These are phyloP conservation scores for Origma solitaria DNA, from an alignment of 2,113 vertebrate genomes.

Conservation along the genomic window DNA sequence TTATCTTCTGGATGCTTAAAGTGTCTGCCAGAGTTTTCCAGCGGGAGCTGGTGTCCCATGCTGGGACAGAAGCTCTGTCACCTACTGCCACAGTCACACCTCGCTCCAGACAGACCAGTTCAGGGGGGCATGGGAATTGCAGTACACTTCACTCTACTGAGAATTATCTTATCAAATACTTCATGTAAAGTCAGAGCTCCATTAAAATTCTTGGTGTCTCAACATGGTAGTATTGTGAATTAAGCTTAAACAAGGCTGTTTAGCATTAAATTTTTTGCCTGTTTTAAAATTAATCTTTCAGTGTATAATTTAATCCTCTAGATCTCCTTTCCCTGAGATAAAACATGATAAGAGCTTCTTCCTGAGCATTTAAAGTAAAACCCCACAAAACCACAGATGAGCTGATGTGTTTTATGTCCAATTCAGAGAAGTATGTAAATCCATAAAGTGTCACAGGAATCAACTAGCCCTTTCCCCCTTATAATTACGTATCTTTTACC, in stretches of 20 bases:
- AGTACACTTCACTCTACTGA: not conserved
- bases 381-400: not conserved
- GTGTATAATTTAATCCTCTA: not conserved
- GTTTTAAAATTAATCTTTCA: not conserved
- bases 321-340: not conserved
- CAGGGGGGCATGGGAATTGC: not conserved
- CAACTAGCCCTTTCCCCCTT: not conserved
- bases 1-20: not conserved
- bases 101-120: not conserved
- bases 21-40: not conserved
- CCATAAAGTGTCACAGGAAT: not conserved
- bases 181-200: not conserved
- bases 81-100: fast-evolving
- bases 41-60: not conserved
- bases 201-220: not conserved
- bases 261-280: not conserved
- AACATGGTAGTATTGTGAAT: not conserved
- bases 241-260: not conserved
- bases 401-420: not conserved
- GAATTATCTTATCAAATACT: not conserved
- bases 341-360: not conserved
- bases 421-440: not conserved
- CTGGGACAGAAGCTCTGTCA: not conserved
- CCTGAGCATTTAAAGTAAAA: not conserved
- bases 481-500: not conserved